Evolutionary conservation across 92 coral and sea anemone genomes (phyloP).

Genomic region (Paramuricea clavata): DNA sequence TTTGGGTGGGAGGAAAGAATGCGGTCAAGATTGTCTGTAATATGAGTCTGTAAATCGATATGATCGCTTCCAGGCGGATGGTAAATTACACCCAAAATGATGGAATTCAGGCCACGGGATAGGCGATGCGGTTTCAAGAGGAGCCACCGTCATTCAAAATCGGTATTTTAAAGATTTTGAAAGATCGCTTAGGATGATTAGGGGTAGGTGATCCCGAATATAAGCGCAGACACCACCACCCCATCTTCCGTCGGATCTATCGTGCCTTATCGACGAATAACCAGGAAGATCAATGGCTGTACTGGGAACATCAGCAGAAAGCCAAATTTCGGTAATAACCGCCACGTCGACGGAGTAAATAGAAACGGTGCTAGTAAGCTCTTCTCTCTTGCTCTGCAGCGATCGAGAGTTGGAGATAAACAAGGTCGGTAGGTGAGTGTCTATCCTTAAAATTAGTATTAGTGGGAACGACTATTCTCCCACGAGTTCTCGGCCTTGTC

Average conservation of each 20-base stretch:
- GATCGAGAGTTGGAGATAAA: no score
- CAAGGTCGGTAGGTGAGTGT: no score
- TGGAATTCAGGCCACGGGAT: no score
- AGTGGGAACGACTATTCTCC: no score
- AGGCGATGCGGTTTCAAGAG: slow-evolving; percentile 34
- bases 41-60: neutral
- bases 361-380: no score
- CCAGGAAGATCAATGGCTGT: neutral
- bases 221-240: neutral
- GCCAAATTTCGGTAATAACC: neutral
- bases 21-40: no score
- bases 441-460: no score
- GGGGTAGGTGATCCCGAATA: neutral
- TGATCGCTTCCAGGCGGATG: slow-evolving; percentile 23
- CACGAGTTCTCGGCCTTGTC: no score
- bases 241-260: slow-evolving; percentile 25
- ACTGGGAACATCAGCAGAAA: neutral
- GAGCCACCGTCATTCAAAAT: neutral
- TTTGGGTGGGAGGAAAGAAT: no score
- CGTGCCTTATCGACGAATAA: neutral
- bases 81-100: slow-evolving; percentile 29
- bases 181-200: neutral
- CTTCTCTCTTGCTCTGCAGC: no score
- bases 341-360: neutral
- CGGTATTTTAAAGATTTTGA: no score